phyloP scores from a whole-genome alignment of 2,888 invertebrate species.

The Drosophila lacicola region DNA sequence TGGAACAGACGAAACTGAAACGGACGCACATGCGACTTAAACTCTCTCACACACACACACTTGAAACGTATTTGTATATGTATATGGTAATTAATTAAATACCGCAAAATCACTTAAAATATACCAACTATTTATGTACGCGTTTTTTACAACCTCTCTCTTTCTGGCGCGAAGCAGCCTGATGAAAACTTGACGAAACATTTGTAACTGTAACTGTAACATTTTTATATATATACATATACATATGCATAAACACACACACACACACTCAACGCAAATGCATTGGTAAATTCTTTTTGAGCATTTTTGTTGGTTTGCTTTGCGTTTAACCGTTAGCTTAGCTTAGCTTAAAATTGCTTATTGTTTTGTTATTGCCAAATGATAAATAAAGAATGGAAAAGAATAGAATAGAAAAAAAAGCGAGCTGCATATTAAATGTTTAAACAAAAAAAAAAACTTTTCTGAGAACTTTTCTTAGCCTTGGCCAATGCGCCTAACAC shows the following conservation, averaged over 20 bases:
- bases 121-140: conserved; percentile 35
- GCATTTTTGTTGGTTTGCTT: conserved; percentile 20
- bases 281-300: conserved; percentile 5
- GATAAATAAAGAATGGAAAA: not conserved
- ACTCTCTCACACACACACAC: not conserved
- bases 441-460: no score
- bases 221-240: conserved; percentile 23
- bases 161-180: no score
- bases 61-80: conserved; percentile 30
- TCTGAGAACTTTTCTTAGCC: conserved; percentile 24
- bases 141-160: conserved; percentile 29
- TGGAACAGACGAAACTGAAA: conserved; percentile 25
- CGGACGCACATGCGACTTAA: conserved; percentile 52
- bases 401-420: not conserved
- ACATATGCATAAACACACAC: conserved; percentile 9
- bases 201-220: conserved; percentile 44
- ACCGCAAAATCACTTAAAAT: conserved; percentile 15
- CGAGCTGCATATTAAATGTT: conserved; percentile 8
- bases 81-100: conserved; percentile 33
- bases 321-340: conserved; percentile 51
- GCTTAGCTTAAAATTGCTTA: conserved; percentile 61
- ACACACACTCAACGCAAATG: conserved; percentile 12
- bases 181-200: conserved; percentile 6
- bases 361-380: conserved; percentile 56
- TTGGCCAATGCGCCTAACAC: conserved; percentile 28